Percentiles rank a stretch among this genome's conserved stretches.
These are phyloP conservation scores for Halesus radiatus DNA, from an alignment of 1,140 invertebrate genomes.

Conservation along the genomic window DNA sequence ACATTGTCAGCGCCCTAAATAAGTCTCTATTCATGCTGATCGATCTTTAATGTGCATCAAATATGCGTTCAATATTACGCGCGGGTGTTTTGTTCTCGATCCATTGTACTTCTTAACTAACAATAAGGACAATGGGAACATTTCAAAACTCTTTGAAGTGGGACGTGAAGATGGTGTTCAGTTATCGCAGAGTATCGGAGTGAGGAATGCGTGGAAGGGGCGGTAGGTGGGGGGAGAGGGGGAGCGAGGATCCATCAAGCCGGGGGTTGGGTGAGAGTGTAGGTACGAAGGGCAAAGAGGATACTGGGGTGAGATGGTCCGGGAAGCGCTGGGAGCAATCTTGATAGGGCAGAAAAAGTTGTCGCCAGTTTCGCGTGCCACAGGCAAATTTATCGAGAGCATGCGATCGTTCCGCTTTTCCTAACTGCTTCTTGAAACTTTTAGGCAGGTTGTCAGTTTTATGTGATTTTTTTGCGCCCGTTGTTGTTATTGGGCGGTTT, in stretches of 20 bases:
- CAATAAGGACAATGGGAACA: constrained; percentile 37
- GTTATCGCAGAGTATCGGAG: constrained; percentile 18
- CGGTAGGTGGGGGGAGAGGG: not conserved
- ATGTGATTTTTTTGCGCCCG: constrained; percentile 42
- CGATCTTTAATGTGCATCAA: constrained; percentile 26
- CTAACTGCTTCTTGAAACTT: constrained; percentile 50
- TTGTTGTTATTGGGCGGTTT: constrained; percentile 44
- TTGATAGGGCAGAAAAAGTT: constrained; percentile 49
- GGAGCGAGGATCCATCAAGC: not conserved
- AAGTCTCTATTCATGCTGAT: constrained; percentile 23
- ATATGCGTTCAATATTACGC: constrained; percentile 26
- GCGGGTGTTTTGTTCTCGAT: constrained; percentile 11
- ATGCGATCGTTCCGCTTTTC: constrained; percentile 39
- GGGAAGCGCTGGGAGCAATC: constrained; percentile 36
- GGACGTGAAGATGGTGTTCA: constrained; percentile 32
- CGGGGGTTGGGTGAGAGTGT: too few species aligned
- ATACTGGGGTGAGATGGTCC: not conserved
- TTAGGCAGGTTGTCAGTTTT: constrained; percentile 44
- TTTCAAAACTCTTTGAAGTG: constrained; percentile 27
- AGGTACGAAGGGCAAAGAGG: not conserved
- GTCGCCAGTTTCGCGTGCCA: constrained; percentile 40
- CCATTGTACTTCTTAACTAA: constrained; percentile 18
- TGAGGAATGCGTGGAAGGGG: not conserved
- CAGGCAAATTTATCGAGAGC: constrained; percentile 48
- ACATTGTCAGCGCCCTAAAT: constrained; percentile 5